A percentile compares a stretch with the other conserved stretches of the same genome.
phyloP scores from a whole-genome alignment of 1,140 invertebrate genomes.

The Leptonema lineaticorne region DNA sequence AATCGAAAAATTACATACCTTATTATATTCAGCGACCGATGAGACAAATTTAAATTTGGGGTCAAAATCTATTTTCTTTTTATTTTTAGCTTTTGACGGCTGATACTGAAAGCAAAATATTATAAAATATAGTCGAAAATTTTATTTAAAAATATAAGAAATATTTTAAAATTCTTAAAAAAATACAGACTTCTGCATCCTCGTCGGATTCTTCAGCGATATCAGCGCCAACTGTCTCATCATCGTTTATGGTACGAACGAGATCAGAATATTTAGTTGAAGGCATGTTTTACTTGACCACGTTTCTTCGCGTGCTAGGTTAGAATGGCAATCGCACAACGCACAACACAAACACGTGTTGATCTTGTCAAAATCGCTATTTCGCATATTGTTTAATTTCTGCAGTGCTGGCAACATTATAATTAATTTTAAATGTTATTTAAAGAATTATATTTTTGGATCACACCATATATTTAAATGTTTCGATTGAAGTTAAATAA shows the following conservation, averaged over 20 bases:
- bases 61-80: slow-evolving; percentile 72
- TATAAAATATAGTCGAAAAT: neutral
- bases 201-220: slow-evolving; percentile 79
- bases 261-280: slow-evolving; percentile 44
- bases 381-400: no score
- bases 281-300: neutral
- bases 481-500: no score
- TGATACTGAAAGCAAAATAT: slow-evolving; percentile 64
- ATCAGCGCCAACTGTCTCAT: slow-evolving; percentile 75
- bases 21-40: slow-evolving; percentile 73
- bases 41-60: slow-evolving; percentile 74
- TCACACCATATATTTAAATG: no score
- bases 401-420: no score
- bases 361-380: no score
- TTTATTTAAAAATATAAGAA: neutral
- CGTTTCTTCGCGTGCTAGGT: no score
- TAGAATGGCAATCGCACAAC: no score
- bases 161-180: slow-evolving; percentile 26
- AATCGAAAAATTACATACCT: slow-evolving; percentile 45
- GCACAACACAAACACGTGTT: no score
- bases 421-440: no score
- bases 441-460: no score
- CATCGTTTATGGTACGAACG: slow-evolving; percentile 65
- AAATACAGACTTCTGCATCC: slow-evolving; percentile 71
- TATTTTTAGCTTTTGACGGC: slow-evolving; percentile 72